Evolutionary conservation across 2,113 vertebrate genomes (phyloP).

Genomic region (Pungitius pungitius): DNA sequence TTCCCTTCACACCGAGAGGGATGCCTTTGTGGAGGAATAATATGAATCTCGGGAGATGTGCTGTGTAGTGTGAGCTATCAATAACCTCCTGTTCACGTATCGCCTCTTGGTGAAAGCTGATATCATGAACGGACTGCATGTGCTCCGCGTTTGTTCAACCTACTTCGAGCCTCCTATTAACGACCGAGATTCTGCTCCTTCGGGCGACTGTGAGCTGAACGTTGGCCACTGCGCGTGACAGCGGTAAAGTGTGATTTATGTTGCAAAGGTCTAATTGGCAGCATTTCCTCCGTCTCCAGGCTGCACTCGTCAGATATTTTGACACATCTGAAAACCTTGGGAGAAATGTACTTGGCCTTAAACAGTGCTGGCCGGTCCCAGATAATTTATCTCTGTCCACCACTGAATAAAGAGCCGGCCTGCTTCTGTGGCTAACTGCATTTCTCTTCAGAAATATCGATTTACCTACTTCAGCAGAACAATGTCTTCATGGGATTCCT

Average conservation of each 20-base stretch:
- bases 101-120: slow-evolving; percentile 37
- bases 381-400: slow-evolving; percentile 71
- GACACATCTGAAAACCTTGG: slow-evolving; percentile 69
- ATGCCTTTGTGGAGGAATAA: neutral
- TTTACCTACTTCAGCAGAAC: slow-evolving; percentile 64
- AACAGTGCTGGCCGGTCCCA: slow-evolving; percentile 52
- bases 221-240: slow-evolving; percentile 57
- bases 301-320: slow-evolving; percentile 55
- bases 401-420: slow-evolving; percentile 61
- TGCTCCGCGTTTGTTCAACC: slow-evolving; percentile 25
- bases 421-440: slow-evolving; percentile 57
- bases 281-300: slow-evolving; percentile 55
- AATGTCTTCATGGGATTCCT: slow-evolving; percentile 49
- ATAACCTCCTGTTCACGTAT: slow-evolving; percentile 16
- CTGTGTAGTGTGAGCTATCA: neutral
- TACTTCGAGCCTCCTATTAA: slow-evolving; percentile 46
- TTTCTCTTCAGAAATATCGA: slow-evolving; percentile 63
- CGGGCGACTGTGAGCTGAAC: slow-evolving; percentile 51
- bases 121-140: slow-evolving; percentile 14
- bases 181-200: slow-evolving; percentile 46
- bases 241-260: slow-evolving; percentile 76
- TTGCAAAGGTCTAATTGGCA: slow-evolving; percentile 68
- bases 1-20: neutral
- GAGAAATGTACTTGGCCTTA: slow-evolving; percentile 68
- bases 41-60: neutral